A percentile compares a stretch with the other conserved stretches of the same genome.
Conservation (phyloP, 2,888 invertebrate genomes). For the Lycaena phlaeas region DNA sequence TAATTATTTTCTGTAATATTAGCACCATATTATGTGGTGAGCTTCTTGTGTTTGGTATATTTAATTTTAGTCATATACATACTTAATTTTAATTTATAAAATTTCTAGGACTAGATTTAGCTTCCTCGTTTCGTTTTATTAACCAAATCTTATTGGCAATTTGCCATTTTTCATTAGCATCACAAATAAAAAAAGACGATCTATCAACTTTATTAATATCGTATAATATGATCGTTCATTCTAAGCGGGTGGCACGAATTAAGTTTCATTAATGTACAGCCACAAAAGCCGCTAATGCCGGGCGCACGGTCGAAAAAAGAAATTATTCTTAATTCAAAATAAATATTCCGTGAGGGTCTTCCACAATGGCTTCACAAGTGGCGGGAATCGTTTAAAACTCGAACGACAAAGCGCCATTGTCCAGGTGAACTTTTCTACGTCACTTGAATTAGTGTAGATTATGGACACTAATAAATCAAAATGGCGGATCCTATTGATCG, state of each 20-base stretch:
- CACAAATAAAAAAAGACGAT: slow-evolving; percentile 1
- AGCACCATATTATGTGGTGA: too few species aligned
- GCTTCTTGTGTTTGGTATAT: too few species aligned
- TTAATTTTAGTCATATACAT: too few species aligned
- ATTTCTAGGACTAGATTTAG: too few species aligned
- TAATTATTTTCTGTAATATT: too few species aligned
- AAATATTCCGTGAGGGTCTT: slow-evolving; percentile 44
- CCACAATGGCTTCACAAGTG: slow-evolving; percentile 54
- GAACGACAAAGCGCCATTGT: slow-evolving; percentile 58
- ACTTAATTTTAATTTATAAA: too few species aligned
- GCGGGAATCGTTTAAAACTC: slow-evolving; percentile 65
- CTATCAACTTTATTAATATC: slow-evolving; percentile 1
- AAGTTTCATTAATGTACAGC: slow-evolving; percentile 56
- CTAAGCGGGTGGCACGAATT: slow-evolving; percentile 40
- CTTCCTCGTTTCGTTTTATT: background rate
- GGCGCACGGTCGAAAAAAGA: slow-evolving; percentile 69
- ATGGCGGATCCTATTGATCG: slow-evolving; percentile 32
- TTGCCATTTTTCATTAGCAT: too few species aligned
- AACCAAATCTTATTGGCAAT: too few species aligned
- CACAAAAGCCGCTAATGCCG: slow-evolving; percentile 64
- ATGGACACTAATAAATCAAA: slow-evolving; percentile 64
- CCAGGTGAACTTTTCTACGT: slow-evolving; percentile 61
- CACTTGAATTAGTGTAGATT: slow-evolving; percentile 69
- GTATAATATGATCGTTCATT: too few species aligned
- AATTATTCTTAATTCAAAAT: slow-evolving; percentile 63